Percentiles rank a stretch among this genome's conserved stretches.
phyloP scores from a whole-genome alignment of 2,113 vertebrate genomes.

The Spermophilus dauricus region DNA sequence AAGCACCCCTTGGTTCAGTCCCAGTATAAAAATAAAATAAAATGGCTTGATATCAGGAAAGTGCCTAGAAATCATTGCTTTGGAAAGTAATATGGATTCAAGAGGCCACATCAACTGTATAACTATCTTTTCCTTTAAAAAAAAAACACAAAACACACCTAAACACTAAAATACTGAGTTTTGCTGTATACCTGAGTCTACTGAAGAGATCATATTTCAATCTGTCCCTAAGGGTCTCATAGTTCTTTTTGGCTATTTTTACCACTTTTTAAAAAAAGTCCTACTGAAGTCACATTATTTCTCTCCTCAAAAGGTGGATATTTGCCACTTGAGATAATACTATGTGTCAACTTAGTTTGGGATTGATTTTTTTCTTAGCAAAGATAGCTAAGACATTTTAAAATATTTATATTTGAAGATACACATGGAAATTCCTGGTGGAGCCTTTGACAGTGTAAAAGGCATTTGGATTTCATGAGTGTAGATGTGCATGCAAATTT shows the following conservation, averaged over 20 bases:
- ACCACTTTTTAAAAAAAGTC: neutral
- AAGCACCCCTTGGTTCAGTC: too few relatives aligned
- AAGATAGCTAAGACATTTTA: constrained; percentile 10
- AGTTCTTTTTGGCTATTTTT: constrained; percentile 41
- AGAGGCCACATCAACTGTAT: neutral
- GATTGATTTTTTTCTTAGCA: constrained; percentile 34
- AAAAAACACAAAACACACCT: neutral
- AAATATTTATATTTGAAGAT: neutral
- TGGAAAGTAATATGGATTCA: neutral
- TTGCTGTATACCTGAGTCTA: neutral
- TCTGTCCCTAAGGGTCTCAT: neutral
- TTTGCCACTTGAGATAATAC: constrained; percentile 37
- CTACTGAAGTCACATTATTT: neutral
- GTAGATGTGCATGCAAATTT: neutral
- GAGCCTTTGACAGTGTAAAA: neutral
- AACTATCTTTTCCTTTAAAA: neutral
- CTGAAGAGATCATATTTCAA: neutral
- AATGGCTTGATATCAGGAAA: neutral
- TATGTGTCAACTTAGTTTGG: neutral
- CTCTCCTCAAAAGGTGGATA: neutral
- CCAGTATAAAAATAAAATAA: too few relatives aligned
- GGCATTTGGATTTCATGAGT: neutral
- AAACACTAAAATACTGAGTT: neutral
- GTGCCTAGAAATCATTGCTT: neutral
- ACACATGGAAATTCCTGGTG: neutral